These are phyloP conservation scores for Saguinus imperator DNA, from an alignment of 2,113 vertebrate species.

Conservation along the genomic window DNA sequence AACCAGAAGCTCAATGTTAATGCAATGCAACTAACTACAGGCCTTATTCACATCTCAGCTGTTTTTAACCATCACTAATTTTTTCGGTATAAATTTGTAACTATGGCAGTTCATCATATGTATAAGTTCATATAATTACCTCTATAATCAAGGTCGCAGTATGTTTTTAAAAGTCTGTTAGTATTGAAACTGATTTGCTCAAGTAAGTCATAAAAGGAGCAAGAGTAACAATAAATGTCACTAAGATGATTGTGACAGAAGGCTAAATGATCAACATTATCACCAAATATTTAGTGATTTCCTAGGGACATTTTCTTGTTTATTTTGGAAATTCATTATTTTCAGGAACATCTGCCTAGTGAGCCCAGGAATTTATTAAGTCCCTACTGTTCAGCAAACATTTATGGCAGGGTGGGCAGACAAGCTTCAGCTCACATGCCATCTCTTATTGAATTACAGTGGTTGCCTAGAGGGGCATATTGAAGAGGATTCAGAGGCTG, in stretches of 20 bases:
- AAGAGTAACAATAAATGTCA: conserved; percentile 38
- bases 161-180: neutral
- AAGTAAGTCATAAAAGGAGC: conserved; percentile 10
- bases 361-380: conserved; percentile 50
- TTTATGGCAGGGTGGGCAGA: neutral
- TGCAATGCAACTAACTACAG: neutral
- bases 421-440: neutral
- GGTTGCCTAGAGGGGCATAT: neutral
- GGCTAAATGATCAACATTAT: conserved; percentile 22
- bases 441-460: conserved; percentile 31
- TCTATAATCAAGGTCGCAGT: neutral
- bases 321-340: conserved; percentile 57
- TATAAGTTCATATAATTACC: neutral
- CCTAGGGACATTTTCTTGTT: conserved; percentile 24
- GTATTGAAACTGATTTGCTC: neutral
- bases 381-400: conserved; percentile 31
- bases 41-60: neutral
- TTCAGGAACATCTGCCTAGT: conserved; percentile 43
- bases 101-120: neutral
- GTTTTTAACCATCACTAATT: neutral
- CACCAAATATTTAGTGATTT: conserved; percentile 26
- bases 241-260: neutral
- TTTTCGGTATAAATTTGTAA: neutral
- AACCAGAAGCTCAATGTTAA: neutral
- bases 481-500: conserved; percentile 6